Evolutionary conservation across 2,888 invertebrate species (phyloP).

Genomic region (Epistrophe eligans): DNA sequence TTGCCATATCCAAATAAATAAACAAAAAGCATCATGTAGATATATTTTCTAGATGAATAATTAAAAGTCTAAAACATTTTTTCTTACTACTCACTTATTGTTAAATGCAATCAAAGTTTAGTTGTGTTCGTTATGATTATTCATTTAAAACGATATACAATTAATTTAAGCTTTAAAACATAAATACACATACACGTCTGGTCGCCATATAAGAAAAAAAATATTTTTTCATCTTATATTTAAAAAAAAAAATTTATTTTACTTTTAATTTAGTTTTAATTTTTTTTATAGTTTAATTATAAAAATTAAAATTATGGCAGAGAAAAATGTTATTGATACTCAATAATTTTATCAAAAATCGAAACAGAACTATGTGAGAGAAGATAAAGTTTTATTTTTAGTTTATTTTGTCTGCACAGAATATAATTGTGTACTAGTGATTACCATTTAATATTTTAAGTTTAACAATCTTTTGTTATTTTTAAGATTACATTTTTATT

Average conservation of each 20-base stretch:
- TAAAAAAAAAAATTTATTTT: constrained; percentile 32
- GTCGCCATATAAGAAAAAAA: constrained; percentile 60
- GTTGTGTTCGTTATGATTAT: constrained; percentile 68
- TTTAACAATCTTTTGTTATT: constrained; percentile 59
- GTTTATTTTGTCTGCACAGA: constrained; percentile 59
- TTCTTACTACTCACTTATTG: constrained; percentile 37
- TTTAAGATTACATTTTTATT: constrained; percentile 75
- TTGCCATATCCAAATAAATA: constrained; percentile 62
- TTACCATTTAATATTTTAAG: constrained; percentile 65
- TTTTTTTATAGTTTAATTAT: constrained; percentile 8
- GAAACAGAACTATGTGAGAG: constrained; percentile 21
- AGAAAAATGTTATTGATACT: constrained; percentile 72
- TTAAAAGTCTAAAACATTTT: constrained; percentile 3
- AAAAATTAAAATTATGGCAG: constrained; percentile 44
- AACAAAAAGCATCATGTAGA: constrained; percentile 22
- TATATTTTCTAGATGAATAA: constrained; percentile 33
- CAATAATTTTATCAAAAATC: constrained; percentile 65
- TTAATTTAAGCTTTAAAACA: constrained; percentile 40
- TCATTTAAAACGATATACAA: constrained; percentile 9
- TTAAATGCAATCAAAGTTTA: constrained; percentile 55
- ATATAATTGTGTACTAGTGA: constrained; percentile 51
- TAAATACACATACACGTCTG: constrained; percentile 41
- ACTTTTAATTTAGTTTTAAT: constrained; percentile 43
- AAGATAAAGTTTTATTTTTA: constrained; percentile 35
- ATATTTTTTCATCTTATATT: constrained; percentile 36